Conservation (phyloP, 1,140 invertebrate genomes). For the Drosophila nannoptera region DNA sequence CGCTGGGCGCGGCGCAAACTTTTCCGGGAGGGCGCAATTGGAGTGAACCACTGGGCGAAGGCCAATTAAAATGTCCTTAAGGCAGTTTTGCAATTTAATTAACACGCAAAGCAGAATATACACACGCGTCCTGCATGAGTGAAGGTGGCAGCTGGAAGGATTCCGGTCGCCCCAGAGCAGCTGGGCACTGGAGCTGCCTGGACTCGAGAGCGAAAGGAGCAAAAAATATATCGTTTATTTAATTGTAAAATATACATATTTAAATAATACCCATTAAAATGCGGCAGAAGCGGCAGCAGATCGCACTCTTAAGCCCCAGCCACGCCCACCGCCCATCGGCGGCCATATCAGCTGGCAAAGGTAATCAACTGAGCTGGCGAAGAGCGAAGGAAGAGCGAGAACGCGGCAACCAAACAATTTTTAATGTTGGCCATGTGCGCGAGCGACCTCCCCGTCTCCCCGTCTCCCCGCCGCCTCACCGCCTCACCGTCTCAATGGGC, state of each 20-base stretch:
- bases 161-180: constrained; percentile 14
- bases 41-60: constrained; percentile 57
- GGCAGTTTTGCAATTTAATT: constrained; percentile 72
- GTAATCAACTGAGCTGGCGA: constrained; percentile 63
- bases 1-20: background rate
- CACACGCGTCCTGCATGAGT: constrained; percentile 1
- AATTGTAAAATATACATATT: constrained; percentile 77
- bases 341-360: constrained; percentile 65
- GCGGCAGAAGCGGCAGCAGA: constrained; percentile 56
- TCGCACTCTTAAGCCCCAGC: constrained; percentile 46
- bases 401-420: constrained; percentile 37
- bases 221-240: constrained; percentile 65
- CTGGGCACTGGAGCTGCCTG: constrained; percentile 40
- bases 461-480: too few relatives aligned
- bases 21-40: constrained; percentile 9
- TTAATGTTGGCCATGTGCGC: constrained; percentile 69
- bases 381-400: constrained; percentile 20
- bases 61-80: constrained; percentile 75
- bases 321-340: background rate
- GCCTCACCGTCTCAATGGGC: constrained; percentile 18
- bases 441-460: constrained; percentile 18
- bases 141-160: constrained; percentile 5
- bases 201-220: constrained; percentile 41
- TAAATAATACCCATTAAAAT: constrained; percentile 73
- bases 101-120: constrained; percentile 54